These are phyloP conservation scores for Drosophila kikkawai DNA, from an alignment of 1,140 invertebrate genomes.

Conservation along the genomic window DNA sequence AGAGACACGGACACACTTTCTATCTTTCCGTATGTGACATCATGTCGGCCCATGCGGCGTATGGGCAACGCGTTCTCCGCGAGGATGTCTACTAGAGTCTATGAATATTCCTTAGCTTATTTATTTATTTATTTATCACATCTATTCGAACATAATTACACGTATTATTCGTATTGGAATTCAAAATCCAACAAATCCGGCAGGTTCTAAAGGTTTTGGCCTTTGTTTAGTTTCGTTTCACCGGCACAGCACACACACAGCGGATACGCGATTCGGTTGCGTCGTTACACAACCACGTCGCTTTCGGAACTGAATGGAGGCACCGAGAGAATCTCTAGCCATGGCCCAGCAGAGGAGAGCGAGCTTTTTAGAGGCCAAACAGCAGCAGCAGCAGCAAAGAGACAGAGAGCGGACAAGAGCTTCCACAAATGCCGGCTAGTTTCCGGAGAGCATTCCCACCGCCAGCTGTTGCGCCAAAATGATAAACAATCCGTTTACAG, in stretches of 20 bases:
- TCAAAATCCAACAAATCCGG: constrained; percentile 25
- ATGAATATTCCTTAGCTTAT: not conserved
- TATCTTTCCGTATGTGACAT: constrained; percentile 65
- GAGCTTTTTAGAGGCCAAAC: constrained; percentile 29
- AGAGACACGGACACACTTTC: constrained; percentile 63
- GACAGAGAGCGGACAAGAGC: constrained; percentile 7
- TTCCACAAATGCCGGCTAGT: constrained; percentile 52
- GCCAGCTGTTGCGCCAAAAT: constrained; percentile 51
- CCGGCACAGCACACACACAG: constrained; percentile 35
- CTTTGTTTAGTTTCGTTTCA: constrained; percentile 42
- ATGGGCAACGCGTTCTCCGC: constrained; percentile 44
- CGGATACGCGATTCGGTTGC: constrained; percentile 37
- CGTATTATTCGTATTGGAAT: constrained; percentile 31
- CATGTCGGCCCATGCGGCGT: constrained; percentile 60
- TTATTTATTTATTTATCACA: constrained; percentile 26
- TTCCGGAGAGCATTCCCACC: constrained; percentile 8
- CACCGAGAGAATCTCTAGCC: not conserved
- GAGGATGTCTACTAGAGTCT: not conserved
- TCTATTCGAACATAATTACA: constrained; percentile 47
- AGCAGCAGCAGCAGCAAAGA: not conserved
- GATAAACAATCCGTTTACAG: constrained; percentile 67
- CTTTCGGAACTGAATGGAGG: constrained; percentile 65
- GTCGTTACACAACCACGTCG: constrained; percentile 84
- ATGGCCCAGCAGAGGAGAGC: constrained; percentile 9
- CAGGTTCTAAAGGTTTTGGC: constrained; percentile 35